Percentiles rank a stretch among this genome's conserved stretches.
These are phyloP conservation scores for Caenorhabditis becei DNA, from an alignment of 2,888 invertebrate species.

Conservation along the genomic window DNA sequence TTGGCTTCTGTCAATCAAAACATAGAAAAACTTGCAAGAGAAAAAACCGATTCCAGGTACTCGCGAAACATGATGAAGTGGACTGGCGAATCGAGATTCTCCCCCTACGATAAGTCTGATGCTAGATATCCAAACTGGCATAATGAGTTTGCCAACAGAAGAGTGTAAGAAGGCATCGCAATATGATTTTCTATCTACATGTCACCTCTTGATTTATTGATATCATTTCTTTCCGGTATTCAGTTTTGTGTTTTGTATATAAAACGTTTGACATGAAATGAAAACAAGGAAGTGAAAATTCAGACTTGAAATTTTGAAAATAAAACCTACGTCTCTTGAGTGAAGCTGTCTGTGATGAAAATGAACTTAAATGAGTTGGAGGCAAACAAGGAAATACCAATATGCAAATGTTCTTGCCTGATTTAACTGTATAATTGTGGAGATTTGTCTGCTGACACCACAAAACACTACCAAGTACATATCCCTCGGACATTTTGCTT, in stretches of 20 bases:
- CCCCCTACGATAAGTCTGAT: conserved; percentile 68
- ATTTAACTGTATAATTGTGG: too few species aligned
- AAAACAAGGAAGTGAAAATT: background rate
- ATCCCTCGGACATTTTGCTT: too few species aligned
- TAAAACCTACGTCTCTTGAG: too few species aligned
- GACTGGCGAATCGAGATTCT: conserved; percentile 69
- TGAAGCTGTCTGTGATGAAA: too few species aligned
- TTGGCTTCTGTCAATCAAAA: background rate
- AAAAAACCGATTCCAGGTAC: conserved; percentile 62
- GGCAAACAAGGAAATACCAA: too few species aligned
- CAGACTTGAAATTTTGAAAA: too few species aligned
- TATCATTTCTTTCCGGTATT: conserved; percentile 40
- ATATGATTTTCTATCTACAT: conserved; percentile 2
- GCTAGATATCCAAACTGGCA: conserved; percentile 66
- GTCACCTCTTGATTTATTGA: conserved; percentile 39
- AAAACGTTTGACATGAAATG: conserved; percentile 10
- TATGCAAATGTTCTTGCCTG: too few species aligned
- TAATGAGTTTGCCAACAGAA: conserved; percentile 59
- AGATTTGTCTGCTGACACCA: too few species aligned
- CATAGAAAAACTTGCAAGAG: background rate
- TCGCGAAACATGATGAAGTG: conserved; percentile 74
- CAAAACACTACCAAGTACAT: too few species aligned
- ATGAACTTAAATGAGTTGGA: too few species aligned
- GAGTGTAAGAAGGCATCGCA: conserved; percentile 21
- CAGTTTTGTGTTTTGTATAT: conserved; percentile 1